These are phyloP conservation scores for Himalopsyche phryganea DNA, from an alignment of 1,140 invertebrate genomes.

Conservation along the genomic window DNA sequence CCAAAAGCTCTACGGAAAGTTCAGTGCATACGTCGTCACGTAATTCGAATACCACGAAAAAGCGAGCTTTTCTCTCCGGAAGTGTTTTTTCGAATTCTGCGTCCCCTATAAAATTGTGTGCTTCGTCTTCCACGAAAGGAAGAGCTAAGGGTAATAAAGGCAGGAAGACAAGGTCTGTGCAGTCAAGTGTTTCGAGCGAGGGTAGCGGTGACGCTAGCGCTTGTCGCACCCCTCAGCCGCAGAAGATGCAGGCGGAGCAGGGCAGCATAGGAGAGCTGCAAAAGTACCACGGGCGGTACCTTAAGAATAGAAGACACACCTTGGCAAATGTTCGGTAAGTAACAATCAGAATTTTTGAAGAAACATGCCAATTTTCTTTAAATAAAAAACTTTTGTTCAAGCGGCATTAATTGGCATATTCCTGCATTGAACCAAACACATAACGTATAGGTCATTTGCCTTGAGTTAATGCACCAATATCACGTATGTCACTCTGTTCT, in stretches of 20 bases:
- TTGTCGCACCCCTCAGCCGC: slow-evolving; percentile 42
- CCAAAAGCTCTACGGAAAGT: slow-evolving; percentile 49
- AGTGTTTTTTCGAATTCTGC: slow-evolving; percentile 42
- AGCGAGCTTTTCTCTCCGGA: slow-evolving; percentile 28
- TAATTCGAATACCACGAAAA: slow-evolving; percentile 36
- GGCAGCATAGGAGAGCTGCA: slow-evolving; percentile 82
- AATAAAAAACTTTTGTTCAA: too few species aligned
- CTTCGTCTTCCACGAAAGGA: slow-evolving; percentile 47
- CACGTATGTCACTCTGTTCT: too few species aligned
- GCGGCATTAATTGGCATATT: too few species aligned
- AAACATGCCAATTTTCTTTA: too few species aligned
- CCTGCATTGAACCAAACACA: too few species aligned
- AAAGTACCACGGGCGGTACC: slow-evolving; percentile 78
- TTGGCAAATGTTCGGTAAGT: slow-evolving; percentile 85
- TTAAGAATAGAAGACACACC: slow-evolving; percentile 78
- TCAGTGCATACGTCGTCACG: slow-evolving; percentile 44
- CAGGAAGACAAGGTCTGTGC: slow-evolving; percentile 40
- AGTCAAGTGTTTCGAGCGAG: slow-evolving; percentile 42
- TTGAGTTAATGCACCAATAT: too few species aligned
- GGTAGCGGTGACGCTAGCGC: slow-evolving; percentile 39
- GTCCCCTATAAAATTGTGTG: slow-evolving; percentile 49
- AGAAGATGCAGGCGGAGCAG: slow-evolving; percentile 84
- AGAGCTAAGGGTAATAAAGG: slow-evolving; percentile 47
- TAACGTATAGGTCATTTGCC: too few species aligned
- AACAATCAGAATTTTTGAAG: neutral